These are phyloP conservation scores for Noctua janthina DNA, from an alignment of 2,888 invertebrate species.

Conservation along the genomic window DNA sequence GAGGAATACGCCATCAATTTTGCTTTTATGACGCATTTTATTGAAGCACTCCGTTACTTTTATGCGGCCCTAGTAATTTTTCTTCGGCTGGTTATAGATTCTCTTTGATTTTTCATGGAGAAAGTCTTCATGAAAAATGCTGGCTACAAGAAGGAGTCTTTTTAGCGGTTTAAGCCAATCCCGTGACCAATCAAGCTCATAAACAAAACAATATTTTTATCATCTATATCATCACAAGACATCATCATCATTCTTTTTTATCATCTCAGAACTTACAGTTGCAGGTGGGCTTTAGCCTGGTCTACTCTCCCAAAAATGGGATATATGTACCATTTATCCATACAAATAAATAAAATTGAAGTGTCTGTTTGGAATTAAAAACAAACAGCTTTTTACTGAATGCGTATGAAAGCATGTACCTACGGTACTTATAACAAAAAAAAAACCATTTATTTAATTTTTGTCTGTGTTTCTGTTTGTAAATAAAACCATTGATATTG, in stretches of 20 bases:
- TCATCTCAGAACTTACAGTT: neutral
- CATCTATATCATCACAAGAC: too few species aligned
- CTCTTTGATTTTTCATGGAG: neutral
- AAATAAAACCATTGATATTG: too few species aligned
- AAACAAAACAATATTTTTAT: neutral
- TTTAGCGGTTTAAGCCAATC: neutral
- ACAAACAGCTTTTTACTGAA: too few species aligned
- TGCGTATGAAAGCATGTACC: too few species aligned
- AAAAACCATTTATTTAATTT: too few species aligned
- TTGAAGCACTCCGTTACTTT: constrained; percentile 18
- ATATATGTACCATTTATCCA: neutral
- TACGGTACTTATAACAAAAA: too few species aligned
- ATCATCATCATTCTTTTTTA: neutral
- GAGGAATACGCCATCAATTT: neutral
- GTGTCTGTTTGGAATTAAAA: too few species aligned
- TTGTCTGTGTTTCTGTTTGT: too few species aligned
- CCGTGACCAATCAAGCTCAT: neutral
- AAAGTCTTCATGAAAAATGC: neutral
- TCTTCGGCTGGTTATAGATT: too few species aligned
- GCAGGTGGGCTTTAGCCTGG: neutral
- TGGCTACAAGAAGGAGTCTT: neutral
- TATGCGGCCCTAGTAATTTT: constrained; percentile 4
- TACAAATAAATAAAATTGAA: too few species aligned
- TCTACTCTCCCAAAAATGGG: neutral
- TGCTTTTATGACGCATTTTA: constrained; percentile 20